A percentile compares a stretch with the other conserved stretches of the same genome.
phyloP scores from a whole-genome alignment of 23 tunicate species.

The Halocynthia roretzi region DNA sequence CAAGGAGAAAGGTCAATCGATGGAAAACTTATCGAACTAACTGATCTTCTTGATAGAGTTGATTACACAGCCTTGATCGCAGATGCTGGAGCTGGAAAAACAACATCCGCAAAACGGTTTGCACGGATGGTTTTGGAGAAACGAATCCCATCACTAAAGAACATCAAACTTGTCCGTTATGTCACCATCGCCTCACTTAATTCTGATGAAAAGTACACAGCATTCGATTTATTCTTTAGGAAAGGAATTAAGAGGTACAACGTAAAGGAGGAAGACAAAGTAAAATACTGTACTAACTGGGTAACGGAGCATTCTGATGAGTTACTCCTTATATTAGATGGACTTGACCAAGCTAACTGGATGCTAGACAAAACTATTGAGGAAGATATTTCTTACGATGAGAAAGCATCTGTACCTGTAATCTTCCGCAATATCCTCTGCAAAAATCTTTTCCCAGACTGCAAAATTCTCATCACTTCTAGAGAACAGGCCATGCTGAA shows the following conservation, averaged over 20 bases:
- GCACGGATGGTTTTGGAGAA: not conserved
- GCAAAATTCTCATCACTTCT: conserved; percentile 11
- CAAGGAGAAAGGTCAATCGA: not conserved
- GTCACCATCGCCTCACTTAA: not conserved
- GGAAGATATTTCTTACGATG: not conserved
- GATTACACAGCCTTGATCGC: conserved; percentile 4
- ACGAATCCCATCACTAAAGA: not conserved
- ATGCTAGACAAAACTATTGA: not conserved
- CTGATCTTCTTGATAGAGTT: not conserved
- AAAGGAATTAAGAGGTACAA: not conserved
- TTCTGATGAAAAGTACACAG: not conserved
- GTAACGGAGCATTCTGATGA: not conserved
- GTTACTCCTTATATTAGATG: not conserved
- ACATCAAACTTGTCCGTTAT: conserved; percentile 1
- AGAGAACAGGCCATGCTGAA: conserved; percentile 8
- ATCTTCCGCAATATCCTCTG: not conserved
- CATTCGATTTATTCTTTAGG: conserved; percentile 1
- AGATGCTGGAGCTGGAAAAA: conserved; percentile 18
- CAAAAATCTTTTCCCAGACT: not conserved
- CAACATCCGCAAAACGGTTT: conserved; percentile 7
- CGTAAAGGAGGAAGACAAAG: not conserved
- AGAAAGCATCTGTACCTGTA: not conserved
- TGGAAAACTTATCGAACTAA: not conserved
- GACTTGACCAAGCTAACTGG: conserved; percentile 6
- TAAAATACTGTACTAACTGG: not conserved